Evolutionary conservation across 2,797 vertebrate genomes (phyloP).

Genomic region (Aeoliscus strigatus): DNA sequence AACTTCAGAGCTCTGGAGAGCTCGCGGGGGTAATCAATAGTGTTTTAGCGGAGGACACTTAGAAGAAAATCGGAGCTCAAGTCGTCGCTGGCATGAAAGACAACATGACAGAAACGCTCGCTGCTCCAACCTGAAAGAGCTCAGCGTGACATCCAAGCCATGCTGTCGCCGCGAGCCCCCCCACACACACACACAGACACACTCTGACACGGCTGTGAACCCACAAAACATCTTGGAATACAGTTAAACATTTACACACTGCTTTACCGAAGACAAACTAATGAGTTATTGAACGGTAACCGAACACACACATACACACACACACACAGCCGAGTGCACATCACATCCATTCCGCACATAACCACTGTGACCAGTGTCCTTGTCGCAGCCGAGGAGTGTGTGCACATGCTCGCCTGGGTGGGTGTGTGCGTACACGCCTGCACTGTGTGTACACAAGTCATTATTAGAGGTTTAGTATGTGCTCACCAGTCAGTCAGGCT

Average conservation of each 20-base stretch:
- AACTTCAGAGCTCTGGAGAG: neutral
- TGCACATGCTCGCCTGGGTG: conserved; percentile 3
- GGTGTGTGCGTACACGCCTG: conserved; percentile 33
- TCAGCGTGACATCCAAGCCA: conserved; percentile 45
- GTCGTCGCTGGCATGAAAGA: conserved; percentile 59
- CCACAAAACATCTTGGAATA: conserved; percentile 34
- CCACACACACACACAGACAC: conserved; percentile 16
- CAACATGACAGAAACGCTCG: conserved; percentile 68
- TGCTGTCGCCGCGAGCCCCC: neutral
- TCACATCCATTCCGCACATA: conserved; percentile 29
- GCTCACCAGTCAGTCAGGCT: conserved; percentile 68
- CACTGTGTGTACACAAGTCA: conserved; percentile 65
- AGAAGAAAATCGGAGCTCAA: conserved; percentile 57
- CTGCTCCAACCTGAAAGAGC: conserved; percentile 48
- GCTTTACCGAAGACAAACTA: conserved; percentile 57
- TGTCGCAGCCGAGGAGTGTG: conserved; percentile 21
- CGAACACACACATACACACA: conserved; percentile 1
- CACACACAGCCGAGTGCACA: conserved; percentile 7
- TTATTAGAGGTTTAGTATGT: conserved; percentile 69
- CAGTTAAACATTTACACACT: conserved; percentile 55
- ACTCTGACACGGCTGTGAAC: conserved; percentile 25
- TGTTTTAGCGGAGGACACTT: conserved; percentile 62
- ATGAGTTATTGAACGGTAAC: conserved; percentile 61
- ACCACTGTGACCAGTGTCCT: conserved; percentile 34
- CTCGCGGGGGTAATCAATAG: conserved; percentile 56